phyloP scores from a whole-genome alignment of 2,113 vertebrate genomes.

The Oriolus oriolus region DNA sequence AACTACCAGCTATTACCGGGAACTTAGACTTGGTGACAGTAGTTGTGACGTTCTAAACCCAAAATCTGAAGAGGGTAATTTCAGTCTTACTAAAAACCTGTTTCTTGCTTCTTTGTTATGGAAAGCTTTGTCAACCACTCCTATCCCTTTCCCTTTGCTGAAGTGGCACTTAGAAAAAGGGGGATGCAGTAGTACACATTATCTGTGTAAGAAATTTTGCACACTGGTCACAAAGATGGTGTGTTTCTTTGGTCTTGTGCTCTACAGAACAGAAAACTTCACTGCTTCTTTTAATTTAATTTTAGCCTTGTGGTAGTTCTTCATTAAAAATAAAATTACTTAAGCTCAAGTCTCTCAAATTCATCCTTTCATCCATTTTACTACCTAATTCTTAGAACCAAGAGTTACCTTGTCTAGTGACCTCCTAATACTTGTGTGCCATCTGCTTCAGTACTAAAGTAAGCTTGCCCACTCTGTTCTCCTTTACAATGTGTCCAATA shows the following conservation, averaged over 20 bases:
- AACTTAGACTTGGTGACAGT: background rate
- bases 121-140: background rate
- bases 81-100: background rate
- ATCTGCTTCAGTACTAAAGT: background rate
- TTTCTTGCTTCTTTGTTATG: background rate
- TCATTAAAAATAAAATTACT: background rate
- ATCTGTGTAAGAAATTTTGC: background rate
- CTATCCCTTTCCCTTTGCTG: background rate
- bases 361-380: background rate
- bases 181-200: background rate
- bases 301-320: background rate
- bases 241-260: background rate
- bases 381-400: background rate
- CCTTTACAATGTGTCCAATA: background rate
- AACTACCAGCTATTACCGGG: background rate
- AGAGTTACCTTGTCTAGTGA: background rate
- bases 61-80: background rate
- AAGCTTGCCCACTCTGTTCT: background rate
- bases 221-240: background rate
- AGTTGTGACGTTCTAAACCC: background rate
- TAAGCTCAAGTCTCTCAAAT: background rate
- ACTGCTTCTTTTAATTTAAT: background rate
- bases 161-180: background rate
- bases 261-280: background rate
- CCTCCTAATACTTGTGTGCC: background rate